Evolutionary conservation across 2,888 invertebrate species (phyloP), one percentile per base, ranked within the genome.

Genomic region (Calephelis perditalis): DNA sequence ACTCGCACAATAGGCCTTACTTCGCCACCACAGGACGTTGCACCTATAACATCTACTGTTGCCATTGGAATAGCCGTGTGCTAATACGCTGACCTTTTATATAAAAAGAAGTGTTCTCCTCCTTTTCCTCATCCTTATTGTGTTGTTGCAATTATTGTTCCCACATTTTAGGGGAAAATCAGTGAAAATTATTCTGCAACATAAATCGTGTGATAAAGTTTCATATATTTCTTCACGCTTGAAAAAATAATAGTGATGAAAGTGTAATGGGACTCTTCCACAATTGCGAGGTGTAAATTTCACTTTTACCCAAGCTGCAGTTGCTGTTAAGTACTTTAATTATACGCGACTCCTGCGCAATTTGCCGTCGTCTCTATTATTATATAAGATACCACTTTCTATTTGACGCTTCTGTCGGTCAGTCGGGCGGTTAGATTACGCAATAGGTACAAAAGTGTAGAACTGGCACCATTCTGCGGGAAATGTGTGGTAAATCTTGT

Each of bases 371-470:
- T 57, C 47, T 47, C 46, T 57, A 61, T 60, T 61, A 55, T 67
- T 66, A 64, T 46, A 66, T 59, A 67, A 67, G 57, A 54, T 45
- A 58, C 37, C 59, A 66, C 67, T 66, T 67, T 67, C 67, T 67
- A 67, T 55, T 59, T 60, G 61, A 61, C 60, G 65, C 45, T 15
- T 58, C 60, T 59, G 52, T 54, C 52, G 52, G 52, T 54, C 52
- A 52, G 52, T 52, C 52, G 52, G 52, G 52, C 52, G 52, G 11
- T 11, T 56, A 57, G 58, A 59, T 63, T 60, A 63, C 64, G 66
- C 63, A 66, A 66, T 64, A 35, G 35, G 52, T 35, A 35, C 26
- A 52, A 52, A 52, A 52, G 52, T 52, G 49, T 52, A 52, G 35
- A 52, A 52, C 10, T 52, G 49, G 26, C 49, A 52, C 49, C 11